Conservation (phyloP, 2,113 vertebrate species). For the Podarcis muralis region DNA sequence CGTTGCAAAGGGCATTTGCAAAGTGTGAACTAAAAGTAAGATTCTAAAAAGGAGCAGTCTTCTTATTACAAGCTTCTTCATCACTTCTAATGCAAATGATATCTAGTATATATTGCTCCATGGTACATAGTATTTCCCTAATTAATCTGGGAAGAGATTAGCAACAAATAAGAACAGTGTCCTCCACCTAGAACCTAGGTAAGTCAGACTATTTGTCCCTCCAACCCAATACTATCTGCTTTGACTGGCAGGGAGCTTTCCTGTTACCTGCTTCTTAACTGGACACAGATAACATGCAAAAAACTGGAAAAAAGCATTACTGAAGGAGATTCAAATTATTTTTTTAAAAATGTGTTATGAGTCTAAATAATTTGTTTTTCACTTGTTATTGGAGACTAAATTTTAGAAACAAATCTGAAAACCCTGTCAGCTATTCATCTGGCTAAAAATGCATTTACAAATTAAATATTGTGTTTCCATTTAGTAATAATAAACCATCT, state of each 20-base stretch:
- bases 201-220: no score
- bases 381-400: neutral
- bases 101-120: neutral
- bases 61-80: neutral
- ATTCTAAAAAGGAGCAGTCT: neutral
- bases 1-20: neutral
- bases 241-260: no score
- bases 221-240: no score
- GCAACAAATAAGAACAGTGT: neutral
- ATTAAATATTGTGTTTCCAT: neutral
- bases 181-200: neutral
- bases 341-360: neutral
- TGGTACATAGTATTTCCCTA: neutral
- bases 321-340: neutral
- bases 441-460: neutral
- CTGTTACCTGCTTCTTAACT: neutral
- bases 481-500: neutral
- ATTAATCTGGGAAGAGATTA: neutral
- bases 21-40: neutral
- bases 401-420: neutral
- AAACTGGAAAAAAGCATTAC: neutral
- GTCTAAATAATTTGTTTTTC: rapidly evolving
- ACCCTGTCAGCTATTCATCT: rapidly evolving
- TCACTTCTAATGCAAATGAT: neutral
- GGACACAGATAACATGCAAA: neutral